A percentile compares a stretch with the other conserved stretches of the same genome.
These are phyloP conservation scores for Notodromas monacha DNA, from an alignment of 2,888 invertebrate genomes.

Conservation along the genomic window DNA sequence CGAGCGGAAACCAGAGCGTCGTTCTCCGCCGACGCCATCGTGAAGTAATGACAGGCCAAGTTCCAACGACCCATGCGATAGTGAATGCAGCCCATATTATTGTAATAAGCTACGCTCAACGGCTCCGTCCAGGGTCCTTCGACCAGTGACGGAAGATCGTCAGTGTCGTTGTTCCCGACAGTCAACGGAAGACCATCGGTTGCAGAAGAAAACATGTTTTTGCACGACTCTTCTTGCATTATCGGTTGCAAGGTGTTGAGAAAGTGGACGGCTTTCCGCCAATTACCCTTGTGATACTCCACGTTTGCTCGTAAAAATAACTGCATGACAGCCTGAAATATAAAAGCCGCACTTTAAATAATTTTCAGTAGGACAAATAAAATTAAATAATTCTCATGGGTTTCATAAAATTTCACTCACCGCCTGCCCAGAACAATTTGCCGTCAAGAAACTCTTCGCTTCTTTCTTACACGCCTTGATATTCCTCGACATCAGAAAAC, in stretches of 20 bases:
- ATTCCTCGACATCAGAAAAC: slow-evolving; percentile 24
- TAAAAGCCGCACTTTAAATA: too few species aligned
- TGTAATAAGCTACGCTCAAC: slow-evolving; percentile 30
- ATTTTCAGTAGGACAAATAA: slow-evolving; percentile 16
- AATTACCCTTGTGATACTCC: slow-evolving; percentile 29
- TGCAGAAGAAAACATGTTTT: too few species aligned
- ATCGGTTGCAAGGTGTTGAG: too few species aligned
- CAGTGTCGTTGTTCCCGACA: too few species aligned
- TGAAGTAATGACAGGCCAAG: slow-evolving; percentile 41
- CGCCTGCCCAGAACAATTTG: slow-evolving; percentile 5
- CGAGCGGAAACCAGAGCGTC: slow-evolving; percentile 14
- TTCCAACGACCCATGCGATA: slow-evolving; percentile 45
- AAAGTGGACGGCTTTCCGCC: slow-evolving; percentile 22
- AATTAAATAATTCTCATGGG: slow-evolving; percentile 11
- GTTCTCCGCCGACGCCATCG: slow-evolving; percentile 41
- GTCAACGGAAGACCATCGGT: background rate
- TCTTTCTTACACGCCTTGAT: slow-evolving; percentile 17
- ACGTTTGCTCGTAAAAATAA: too few species aligned
- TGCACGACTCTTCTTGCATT: too few species aligned
- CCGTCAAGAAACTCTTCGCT: slow-evolving; percentile 15
- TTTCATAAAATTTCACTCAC: background rate
- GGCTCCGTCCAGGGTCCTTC: slow-evolving; percentile 27
- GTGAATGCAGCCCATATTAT: slow-evolving; percentile 48
- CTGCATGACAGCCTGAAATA: too few species aligned
- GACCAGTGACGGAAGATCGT: too few species aligned